These are phyloP conservation scores for Heliconius charithonia DNA, from an alignment of 2,888 invertebrate species.

Conservation along the genomic window DNA sequence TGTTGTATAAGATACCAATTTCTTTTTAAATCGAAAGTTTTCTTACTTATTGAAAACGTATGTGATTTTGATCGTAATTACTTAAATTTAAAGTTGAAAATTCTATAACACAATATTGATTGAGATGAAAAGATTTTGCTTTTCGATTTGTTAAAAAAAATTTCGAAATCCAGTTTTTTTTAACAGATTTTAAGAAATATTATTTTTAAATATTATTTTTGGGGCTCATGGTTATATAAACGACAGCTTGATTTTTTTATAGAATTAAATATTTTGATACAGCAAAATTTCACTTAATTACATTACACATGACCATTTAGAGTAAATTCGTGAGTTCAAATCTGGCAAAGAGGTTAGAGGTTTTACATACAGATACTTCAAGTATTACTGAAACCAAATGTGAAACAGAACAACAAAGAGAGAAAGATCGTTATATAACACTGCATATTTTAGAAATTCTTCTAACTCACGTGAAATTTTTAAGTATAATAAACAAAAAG, in stretches of 20 bases:
- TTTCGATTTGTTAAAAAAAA: background rate
- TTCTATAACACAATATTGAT: background rate
- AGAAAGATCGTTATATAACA: background rate
- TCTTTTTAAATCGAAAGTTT: conserved; percentile 56
- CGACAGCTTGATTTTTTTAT: background rate
- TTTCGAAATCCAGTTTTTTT: background rate
- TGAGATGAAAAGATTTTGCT: background rate
- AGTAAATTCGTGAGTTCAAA: background rate
- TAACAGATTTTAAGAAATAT: background rate
- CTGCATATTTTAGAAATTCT: conserved; percentile 10
- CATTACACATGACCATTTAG: background rate
- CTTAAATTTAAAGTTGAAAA: conserved; percentile 2
- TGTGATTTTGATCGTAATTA: conserved; percentile 8
- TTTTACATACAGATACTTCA: background rate
- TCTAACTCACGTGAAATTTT: background rate
- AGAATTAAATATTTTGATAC: background rate
- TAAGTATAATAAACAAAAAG: conserved; percentile 6
- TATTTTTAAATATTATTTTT: background rate
- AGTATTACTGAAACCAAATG: background rate
- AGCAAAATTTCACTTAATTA: background rate
- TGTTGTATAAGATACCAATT: conserved; percentile 52
- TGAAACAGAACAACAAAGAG: background rate
- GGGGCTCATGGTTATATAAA: background rate
- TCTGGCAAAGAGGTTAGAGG: background rate
- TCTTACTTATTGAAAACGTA: conserved; percentile 32